Base-by-base conservation (phyloP, 2,888 invertebrate genomes). In the Lepidocyrtoides sp. region DNA sequence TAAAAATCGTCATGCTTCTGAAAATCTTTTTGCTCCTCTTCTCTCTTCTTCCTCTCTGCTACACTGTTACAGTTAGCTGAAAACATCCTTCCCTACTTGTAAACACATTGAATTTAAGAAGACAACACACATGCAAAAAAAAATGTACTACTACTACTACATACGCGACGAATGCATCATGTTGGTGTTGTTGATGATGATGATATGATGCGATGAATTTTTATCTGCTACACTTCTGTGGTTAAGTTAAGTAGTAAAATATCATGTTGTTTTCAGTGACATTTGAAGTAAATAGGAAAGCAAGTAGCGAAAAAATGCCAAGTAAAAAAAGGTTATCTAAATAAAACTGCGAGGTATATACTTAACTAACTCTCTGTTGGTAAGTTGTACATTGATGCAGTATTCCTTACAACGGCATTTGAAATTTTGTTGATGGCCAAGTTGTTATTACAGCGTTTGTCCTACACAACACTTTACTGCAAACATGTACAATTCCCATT, bases 1-100 rank as follows among this genome's bases (percentile, higher is more conserved):
- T 84, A 84, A 84, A 82, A 84, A 54, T 84, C 54, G 84, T 84
- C 54, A 84, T 84, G 84, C 84, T 32, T 83, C n/a, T 89, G 89
- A 75, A 66, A 32, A 66, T 89, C 63, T 54, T 32, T 66, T 7
- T 60, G 32, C 82, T 41, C 17, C 36, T 32, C 36, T 36, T 36
- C 7, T 36, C 7, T 7, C 7, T 7, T 36, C 36, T 36, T 36
- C 7, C 23, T 20, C 26, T 20, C 23, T 17, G 44, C 23, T 23
- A 57, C 57, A 23, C 23, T 57, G 23, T n/a, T 57, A 57, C 57
- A 57, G 57, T 57, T 57, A 57, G 23, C 57, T 54, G 17, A 54
- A 54, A 63, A 2, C 12, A 29, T 63, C 63, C 26, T 66, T 32
- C 29, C 32, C n/a, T n/a, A 75, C 48, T 10, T 75, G 48, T 48